Base-by-base conservation (phyloP, 2,888 invertebrate genomes). In the Microchrysa polita region DNA sequence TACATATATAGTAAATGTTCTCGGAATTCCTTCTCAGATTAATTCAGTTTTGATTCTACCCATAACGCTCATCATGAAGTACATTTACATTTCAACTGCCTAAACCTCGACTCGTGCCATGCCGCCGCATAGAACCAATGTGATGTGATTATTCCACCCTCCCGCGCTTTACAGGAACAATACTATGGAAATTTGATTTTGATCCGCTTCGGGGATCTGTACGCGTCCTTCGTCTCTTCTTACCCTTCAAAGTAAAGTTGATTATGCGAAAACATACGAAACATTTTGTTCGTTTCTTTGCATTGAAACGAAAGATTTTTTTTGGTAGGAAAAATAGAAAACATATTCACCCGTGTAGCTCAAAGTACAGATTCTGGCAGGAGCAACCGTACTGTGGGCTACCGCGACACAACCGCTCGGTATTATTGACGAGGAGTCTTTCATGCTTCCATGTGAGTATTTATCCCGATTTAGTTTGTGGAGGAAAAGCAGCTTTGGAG, bases 241-340 rank as follows among this genome's bases (percentile, higher is more conserved):
- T 48, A 7, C 27, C 7, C 27, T 12, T n/a, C n/a, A n/a, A n/a
- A n/a, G n/a, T 48, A n/a, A n/a, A 48, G 48, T 48, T 48, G 48
- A 48, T 48, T 48, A 48, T n/a, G 48, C 16, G 48, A n/a, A 48
- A 48, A 48, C 16, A 48, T n/a, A 48, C 48, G 10, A 48, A 48
- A 48, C 4, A 48, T 48, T 48, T 2, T 10, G 16, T 48, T 48
- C 16, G 5, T 48, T 10, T n/a, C 48, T 34, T 34, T n/a, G n/a
- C 42, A 48, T n/a, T 10, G 48, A 48, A 48, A 7, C 27, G 27
- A 34, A 34, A 34, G 27, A 34, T 34, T 34, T 34, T n/a, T n/a
- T 34, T 5, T 2, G 7, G 27, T 7, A 34, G 7, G 27, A 34
- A 34, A n/a, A 34, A 34, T 34, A 34, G 27, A 34, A 34, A 34